Evolutionary conservation across 2,888 invertebrate genomes (phyloP).

Genomic region (Hypomecis atomaria): DNA sequence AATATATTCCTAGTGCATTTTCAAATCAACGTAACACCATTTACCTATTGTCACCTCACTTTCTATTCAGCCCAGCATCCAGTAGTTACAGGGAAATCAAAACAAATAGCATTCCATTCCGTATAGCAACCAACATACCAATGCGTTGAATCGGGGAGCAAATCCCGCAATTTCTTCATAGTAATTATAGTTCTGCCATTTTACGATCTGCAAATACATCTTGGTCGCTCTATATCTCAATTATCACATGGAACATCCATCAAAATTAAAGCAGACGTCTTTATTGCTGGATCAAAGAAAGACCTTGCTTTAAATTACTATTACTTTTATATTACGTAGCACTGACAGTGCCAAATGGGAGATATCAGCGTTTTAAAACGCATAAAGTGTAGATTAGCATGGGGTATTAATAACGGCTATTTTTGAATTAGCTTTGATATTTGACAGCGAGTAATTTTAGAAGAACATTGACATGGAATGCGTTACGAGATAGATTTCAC

Average conservation of each 20-base stretch:
- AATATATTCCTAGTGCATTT: no score
- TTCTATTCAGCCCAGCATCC: conserved; percentile 3
- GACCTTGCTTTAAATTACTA: conserved; percentile 36
- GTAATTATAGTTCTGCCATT: neutral
- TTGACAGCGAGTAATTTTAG: conserved; percentile 11
- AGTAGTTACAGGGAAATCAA: conserved; percentile 33
- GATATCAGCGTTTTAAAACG: conserved; percentile 27
- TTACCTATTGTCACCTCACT: conserved; percentile 5
- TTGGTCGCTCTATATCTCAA: conserved; percentile 16
- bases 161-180: neutral
- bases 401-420: conserved; percentile 16
- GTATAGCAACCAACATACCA: neutral
- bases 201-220: neutral
- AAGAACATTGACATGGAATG: conserved; percentile 17
- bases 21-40: neutral
- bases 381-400: conserved; percentile 20
- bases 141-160: neutral
- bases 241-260: conserved; percentile 55
- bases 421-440: conserved; percentile 19
- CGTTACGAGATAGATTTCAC: neutral
- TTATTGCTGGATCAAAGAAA: conserved; percentile 52
- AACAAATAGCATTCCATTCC: conserved; percentile 37
- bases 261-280: conserved; percentile 62
- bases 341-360: conserved; percentile 32
- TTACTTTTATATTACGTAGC: conserved; percentile 29